Conservation (phyloP, 2,113 vertebrate species). For the Nestor notabilis region DNA sequence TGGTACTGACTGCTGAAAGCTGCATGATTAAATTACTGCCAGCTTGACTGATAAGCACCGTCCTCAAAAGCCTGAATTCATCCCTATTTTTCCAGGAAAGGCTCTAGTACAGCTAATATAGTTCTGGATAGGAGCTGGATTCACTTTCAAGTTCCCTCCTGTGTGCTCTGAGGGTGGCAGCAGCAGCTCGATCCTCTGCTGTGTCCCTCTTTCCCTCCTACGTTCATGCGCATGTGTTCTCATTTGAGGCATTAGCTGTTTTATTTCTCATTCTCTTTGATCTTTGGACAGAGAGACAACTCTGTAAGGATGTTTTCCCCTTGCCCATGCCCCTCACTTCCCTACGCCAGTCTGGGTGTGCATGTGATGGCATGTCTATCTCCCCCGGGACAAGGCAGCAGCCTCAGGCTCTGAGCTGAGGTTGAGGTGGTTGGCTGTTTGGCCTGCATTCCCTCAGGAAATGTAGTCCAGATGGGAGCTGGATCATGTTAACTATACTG, state of each 20-base stretch:
- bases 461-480: slow-evolving; percentile 43
- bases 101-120: not conserved
- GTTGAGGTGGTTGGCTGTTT: not conserved
- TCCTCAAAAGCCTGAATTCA: not conserved
- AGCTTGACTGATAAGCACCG: not conserved
- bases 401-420: not conserved
- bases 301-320: not conserved
- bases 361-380: not conserved
- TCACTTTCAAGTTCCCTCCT: not conserved
- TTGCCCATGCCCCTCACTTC: not conserved
- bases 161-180: not conserved
- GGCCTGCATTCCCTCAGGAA: slow-evolving; percentile 32
- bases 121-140: not conserved
- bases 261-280: not conserved
- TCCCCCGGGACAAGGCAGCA: not conserved
- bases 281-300: not conserved
- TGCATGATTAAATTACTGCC: not conserved
- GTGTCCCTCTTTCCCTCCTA: not conserved
- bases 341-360: not conserved
- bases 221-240: not conserved
- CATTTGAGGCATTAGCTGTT: not conserved
- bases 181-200: not conserved
- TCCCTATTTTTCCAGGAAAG: not conserved
- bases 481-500: not conserved
- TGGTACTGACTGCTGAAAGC: not conserved